Base-by-base conservation (phyloP, 2,113 vertebrate genomes). In the Leptosomus discolor region DNA sequence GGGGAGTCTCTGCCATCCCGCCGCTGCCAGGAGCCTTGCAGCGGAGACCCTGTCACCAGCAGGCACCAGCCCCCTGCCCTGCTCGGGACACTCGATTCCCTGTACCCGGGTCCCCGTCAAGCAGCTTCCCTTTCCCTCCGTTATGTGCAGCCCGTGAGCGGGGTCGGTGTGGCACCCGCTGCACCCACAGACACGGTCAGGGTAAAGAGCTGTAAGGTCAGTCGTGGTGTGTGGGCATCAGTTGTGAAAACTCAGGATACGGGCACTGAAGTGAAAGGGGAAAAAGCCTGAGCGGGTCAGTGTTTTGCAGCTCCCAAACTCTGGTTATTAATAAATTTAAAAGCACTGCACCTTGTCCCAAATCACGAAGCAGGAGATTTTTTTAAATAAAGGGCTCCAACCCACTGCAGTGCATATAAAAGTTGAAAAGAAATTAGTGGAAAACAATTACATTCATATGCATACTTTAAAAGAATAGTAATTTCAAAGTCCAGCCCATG, bases 41-140 rank as follows among this genome's bases (percentile, higher is more conserved):
- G 53, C 5, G 0, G 39, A 23, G 17, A 32, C 34, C 27, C 14
- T 2, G 4, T 13, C 70, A 26, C 23, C 46, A 15, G 26, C 12
- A 1, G 37, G 34, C 56, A 26, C 21, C 5, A 6, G 15, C 77
- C 50, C 53, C 1, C 36, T 9, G 57, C 23, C 37, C 37, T 8
- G 18, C 4, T 3, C 0, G 3, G 68, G 21, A 36, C 6, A 19
- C 51, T 21, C 3, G 0, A 2, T 1, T n/a, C 70, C 32, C 51
- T 1, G 3, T 6, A 5, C 45, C 79, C 18, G 30, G 27, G 50
- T 34, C 13, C 13, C 41, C 3, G 0, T 15, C 30, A 23, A 29
- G 60, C 53, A 57, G 60, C 41, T n/a, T n/a, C n/a, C n/a, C n/a
- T n/a, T 69, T 21, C n/a, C 10, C n/a, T 21, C 48, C 3, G 9